Evolutionary conservation across 2,797 vertebrate genomes (phyloP), one percentile per base, ranked within the genome.

Genomic region (Potorous gilbertii): DNA sequence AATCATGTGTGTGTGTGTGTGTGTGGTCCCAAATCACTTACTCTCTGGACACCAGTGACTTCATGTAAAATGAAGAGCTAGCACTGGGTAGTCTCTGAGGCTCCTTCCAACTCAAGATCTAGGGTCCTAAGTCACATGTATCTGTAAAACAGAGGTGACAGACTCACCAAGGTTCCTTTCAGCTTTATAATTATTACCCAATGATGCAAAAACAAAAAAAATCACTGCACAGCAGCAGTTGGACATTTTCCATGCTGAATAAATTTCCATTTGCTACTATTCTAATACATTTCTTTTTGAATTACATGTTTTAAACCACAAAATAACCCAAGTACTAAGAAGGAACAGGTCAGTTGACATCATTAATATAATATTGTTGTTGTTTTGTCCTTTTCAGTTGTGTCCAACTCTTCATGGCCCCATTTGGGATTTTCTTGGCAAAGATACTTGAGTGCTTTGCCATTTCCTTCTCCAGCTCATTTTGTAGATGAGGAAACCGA

Each of bases 51-150:
- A 21, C 24, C 90, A 6, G 13, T 90, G 52, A 56, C 74, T 55
- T 56, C 92, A 93, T 28, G n/a, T 56, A 55, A 93, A 91, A 93
- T 18, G 1, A 94, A 66, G 29, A 55, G 95, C 66, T 27, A 87
- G 13, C 56, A 94, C 50, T 55, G 54, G 92, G 3, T 62, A 74
- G 54, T 94, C 90, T 94, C 50, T 52, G 3, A n/a, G 55, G 56
- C 94, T 97, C 94, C 92, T 93, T 96, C 90, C 95, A 55, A n/a
- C 3, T 93, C 90, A 92, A 94, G 66, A 87, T 95, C 93, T 97
- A 96, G 96, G 92, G 97, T 21, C 66, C 18, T 81, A 81, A 24
- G 74, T 81, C n/a, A 81, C 40, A 10, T 2, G 1, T 81, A 21
- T 46, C n/a, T 81, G 40, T 27, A 46, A 46, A 81, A 46, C 24